Evolutionary conservation across 1,140 invertebrate genomes (phyloP).

Genomic region (Gryllus bimaculatus): DNA sequence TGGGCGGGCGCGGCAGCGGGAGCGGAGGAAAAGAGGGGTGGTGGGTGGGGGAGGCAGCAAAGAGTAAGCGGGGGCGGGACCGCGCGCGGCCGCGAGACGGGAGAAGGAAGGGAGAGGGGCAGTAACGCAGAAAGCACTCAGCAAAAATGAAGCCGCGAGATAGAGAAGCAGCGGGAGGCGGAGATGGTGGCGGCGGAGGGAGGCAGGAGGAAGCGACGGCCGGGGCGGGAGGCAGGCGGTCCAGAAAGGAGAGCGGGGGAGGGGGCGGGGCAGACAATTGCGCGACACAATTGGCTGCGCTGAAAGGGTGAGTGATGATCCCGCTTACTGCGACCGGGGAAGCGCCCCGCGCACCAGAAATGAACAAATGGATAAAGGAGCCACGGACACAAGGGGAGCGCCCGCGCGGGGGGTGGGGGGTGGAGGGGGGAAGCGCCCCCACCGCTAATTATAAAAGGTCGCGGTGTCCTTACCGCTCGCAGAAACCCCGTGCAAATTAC

Average conservation of each 20-base stretch:
- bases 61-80: background rate
- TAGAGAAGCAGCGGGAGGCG: background rate
- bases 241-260: background rate
- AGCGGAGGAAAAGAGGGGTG: background rate
- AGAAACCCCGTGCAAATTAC: no score
- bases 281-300: background rate
- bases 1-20: no score
- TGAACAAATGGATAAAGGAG: background rate
- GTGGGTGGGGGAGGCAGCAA: no score
- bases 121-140: background rate
- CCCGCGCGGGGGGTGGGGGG: no score
- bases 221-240: background rate
- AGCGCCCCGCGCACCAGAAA: background rate
- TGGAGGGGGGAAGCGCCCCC: background rate
- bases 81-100: background rate
- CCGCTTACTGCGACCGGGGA: background rate
- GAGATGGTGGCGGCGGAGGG: background rate
- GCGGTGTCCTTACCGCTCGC: background rate
- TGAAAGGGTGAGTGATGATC: constrained; percentile 3
- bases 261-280: background rate
- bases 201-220: background rate
- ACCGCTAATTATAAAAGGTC: background rate
- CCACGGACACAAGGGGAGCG: no score
- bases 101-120: background rate
- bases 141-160: background rate